Conservation (phyloP, 2,113 vertebrate species). For the Rhinolophus sinicus region DNA sequence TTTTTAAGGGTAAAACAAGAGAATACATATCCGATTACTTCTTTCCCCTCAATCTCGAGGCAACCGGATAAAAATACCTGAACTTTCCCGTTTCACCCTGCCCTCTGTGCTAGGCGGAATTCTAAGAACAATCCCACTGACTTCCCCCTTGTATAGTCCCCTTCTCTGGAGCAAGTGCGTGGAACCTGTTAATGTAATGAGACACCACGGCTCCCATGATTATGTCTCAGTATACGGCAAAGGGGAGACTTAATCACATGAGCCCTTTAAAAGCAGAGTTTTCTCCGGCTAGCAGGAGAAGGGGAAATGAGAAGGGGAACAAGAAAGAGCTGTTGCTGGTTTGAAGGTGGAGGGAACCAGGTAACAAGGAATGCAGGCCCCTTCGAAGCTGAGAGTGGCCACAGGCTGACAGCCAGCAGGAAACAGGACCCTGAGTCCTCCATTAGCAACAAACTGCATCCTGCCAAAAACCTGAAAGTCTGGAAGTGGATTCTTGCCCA, state of each 20-base stretch:
- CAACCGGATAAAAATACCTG: neutral
- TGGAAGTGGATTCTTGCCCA: neutral
- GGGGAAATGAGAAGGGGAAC: neutral
- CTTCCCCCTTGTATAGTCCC: fast-evolving
- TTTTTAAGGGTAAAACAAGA: neutral
- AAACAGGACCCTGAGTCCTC: too few relatives aligned
- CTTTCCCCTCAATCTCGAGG: neutral
- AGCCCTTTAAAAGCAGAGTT: neutral
- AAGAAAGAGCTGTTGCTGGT: neutral
- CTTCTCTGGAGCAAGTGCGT: neutral
- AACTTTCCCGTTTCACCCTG: neutral
- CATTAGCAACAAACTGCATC: neutral
- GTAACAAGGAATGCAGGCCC: too few relatives aligned
- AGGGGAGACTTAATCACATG: neutral
- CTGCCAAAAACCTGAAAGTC: neutral
- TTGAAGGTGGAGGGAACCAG: neutral
- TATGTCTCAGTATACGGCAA: neutral
- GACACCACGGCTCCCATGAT: neutral
- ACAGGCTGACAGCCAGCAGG: neutral
- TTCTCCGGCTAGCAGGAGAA: neutral
- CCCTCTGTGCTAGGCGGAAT: neutral
- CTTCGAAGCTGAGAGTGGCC: neutral
- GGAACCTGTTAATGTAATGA: neutral
- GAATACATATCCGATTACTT: neutral
- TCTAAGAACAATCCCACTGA: neutral